Percentiles rank a stretch among this genome's conserved stretches.
phyloP scores from a whole-genome alignment of 2,113 vertebrate species.

The Microcebus lehilahytsara region DNA sequence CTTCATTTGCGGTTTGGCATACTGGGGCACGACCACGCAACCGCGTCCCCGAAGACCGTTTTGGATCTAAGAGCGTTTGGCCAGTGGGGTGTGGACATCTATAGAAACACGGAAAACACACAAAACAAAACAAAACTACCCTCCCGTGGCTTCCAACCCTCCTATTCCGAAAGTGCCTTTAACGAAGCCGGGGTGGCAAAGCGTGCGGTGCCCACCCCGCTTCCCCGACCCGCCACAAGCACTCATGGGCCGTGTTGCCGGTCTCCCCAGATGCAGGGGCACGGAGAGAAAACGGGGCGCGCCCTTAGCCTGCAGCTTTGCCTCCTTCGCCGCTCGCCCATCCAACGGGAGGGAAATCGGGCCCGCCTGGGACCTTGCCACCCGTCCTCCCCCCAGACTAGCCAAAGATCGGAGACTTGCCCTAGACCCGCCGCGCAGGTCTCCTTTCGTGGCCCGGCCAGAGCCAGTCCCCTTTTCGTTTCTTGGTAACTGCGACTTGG shows the following conservation, averaged over 20 bases:
- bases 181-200: background rate
- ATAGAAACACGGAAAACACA: background rate
- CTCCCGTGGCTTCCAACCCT: background rate
- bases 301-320: background rate
- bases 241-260: background rate
- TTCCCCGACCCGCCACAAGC: background rate
- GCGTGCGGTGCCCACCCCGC: background rate
- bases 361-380: background rate
- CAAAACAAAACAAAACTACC: background rate
- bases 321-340: background rate
- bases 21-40: background rate
- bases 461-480: constrained; percentile 62
- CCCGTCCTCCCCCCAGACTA: background rate
- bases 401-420: background rate
- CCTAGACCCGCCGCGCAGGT: background rate
- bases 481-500: background rate
- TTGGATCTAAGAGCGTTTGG: background rate
- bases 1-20: background rate
- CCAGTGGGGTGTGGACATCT: background rate
- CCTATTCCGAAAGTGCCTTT: background rate
- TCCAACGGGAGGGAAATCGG: background rate
- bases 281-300: too few relatives aligned
- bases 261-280: background rate
- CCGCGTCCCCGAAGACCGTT: background rate
- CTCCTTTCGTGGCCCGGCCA: background rate